Evolutionary conservation across 2,113 vertebrate genomes (phyloP).

Genomic region (Callithrix jacchus): DNA sequence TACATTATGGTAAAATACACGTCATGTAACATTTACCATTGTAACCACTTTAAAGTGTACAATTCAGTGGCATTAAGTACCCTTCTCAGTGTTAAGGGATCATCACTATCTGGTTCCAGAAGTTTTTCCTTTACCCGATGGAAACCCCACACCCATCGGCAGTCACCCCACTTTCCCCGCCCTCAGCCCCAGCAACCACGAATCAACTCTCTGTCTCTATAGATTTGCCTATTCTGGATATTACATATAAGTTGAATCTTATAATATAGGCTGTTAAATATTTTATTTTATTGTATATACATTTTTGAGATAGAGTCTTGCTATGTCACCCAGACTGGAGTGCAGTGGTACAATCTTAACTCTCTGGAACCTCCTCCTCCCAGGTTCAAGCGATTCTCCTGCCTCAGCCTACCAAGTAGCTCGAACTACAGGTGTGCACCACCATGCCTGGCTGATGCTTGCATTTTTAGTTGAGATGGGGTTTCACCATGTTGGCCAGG

Average conservation of each 20-base stretch:
- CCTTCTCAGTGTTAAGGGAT: accelerated
- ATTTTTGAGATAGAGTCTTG: too few relatives aligned
- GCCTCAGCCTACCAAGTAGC: too few relatives aligned
- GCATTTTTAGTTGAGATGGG: too few relatives aligned
- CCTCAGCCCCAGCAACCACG: neutral
- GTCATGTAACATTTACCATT: neutral
- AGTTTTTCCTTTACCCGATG: neutral
- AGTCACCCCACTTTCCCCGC: accelerated
- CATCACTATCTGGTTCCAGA: neutral
- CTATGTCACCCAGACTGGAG: too few relatives aligned
- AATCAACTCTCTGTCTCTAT: neutral
- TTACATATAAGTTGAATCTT: neutral
- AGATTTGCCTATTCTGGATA: neutral
- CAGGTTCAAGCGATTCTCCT: too few relatives aligned
- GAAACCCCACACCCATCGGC: accelerated
- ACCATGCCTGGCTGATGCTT: too few relatives aligned
- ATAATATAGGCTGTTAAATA: neutral
- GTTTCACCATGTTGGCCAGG: too few relatives aligned
- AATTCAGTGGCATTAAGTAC: accelerated
- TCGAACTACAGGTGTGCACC: too few relatives aligned
- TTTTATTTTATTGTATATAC: neutral
- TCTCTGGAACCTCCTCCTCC: too few relatives aligned
- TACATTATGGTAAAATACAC: neutral
- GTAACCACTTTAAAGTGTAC: neutral
- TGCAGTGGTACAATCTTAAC: too few relatives aligned